phyloP scores from a whole-genome alignment of 2,888 invertebrate genomes.

The Eledone cirrhosa region DNA sequence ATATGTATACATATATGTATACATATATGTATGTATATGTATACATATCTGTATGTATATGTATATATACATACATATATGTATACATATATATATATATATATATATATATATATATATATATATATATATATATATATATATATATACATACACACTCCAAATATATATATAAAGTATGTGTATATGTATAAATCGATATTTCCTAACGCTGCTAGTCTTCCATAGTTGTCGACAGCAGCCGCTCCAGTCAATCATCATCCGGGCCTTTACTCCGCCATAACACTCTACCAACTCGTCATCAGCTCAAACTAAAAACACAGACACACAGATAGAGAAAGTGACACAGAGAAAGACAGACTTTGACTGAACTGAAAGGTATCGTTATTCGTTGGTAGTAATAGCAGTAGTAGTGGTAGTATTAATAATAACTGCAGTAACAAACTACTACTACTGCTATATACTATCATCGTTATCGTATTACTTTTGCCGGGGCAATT shows the following conservation, averaged over 20 bases:
- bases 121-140: neutral
- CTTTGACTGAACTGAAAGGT: too few species aligned
- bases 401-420: too few species aligned
- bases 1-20: neutral
- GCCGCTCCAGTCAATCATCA: neutral
- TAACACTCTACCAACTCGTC: constrained; percentile 5
- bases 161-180: neutral
- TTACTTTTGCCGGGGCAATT: too few species aligned
- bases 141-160: neutral
- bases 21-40: neutral
- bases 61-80: neutral
- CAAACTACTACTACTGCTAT: too few species aligned
- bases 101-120: neutral
- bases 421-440: too few species aligned
- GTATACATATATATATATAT: neutral
- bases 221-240: constrained; percentile 11
- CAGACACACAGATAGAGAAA: too few species aligned
- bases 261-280: constrained; percentile 10
- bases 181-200: neutral
- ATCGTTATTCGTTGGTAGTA: too few species aligned
- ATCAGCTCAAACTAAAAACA: too few species aligned
- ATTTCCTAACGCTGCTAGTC: neutral
- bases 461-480: too few species aligned
- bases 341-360: too few species aligned
- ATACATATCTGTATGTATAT: neutral